Base-by-base conservation (phyloP, 1,140 invertebrate species). In the Cyclargus thomasi region DNA sequence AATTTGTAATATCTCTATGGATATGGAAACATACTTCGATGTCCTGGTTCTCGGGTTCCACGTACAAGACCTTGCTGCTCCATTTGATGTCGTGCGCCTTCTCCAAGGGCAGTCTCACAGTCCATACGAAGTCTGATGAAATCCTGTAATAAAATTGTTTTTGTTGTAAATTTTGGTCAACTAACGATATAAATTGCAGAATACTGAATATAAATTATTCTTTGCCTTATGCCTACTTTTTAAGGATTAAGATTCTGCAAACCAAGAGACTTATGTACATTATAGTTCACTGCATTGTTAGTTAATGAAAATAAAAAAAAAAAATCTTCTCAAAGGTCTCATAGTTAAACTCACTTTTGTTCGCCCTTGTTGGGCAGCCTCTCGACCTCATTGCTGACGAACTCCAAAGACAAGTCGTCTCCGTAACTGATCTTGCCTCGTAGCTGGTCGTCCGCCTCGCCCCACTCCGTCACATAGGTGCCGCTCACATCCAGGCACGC, bases 21-120 rank as follows among this genome's bases (percentile, higher is more conserved):
- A 17, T 23, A 35, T 1, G 29, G n/a, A 55, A 17, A 21, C 67
- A 75, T 78, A 91, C 86, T 74, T 90, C 87, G 39, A 75, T 62
- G 6, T 86, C 82, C 68, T 87, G 82, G 64, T 77, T 81, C 16
- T 85, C 80, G 5, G 82, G 77, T 20, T 85, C 65, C 0, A 83
- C 62, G 66, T 77, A 82, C 5, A 80, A 63, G 1, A 85, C 71
- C 16, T 76, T 81, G 0, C 78, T 79, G 0, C 78, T 70, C 69
- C 78, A 78, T 65, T 90, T 91, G 64, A 92, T 81, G 69, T 90
- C 86, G 62, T 90, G 87, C 1, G 81, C 82, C 62, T 91, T 85
- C 66, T 91, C 87, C 53, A 90, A 74, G 1, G 90, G 90, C 57
- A 91, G 65, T 5, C 80, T 74, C 2, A 88, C 4, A 1, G 72